phyloP scores from a whole-genome alignment of 1,140 invertebrate species.

The Danaus plexippus region DNA sequence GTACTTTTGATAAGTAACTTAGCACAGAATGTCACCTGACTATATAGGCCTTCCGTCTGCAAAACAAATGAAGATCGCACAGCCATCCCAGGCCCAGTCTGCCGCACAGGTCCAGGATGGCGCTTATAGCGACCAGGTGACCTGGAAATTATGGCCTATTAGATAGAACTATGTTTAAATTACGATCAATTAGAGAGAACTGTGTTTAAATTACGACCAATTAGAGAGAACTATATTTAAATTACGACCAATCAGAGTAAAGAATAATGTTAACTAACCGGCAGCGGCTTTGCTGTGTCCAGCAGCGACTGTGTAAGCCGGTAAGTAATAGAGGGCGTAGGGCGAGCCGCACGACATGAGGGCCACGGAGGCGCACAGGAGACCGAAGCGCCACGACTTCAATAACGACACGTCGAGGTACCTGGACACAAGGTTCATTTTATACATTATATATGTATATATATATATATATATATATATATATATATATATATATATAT shows the following conservation, averaged over 20 bases:
- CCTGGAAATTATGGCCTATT: slow-evolving; percentile 47
- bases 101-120: slow-evolving; percentile 78
- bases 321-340: slow-evolving; percentile 82
- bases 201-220: too few relatives aligned
- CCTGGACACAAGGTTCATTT: too few relatives aligned
- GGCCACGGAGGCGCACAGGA: slow-evolving; percentile 80
- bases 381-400: slow-evolving; percentile 78
- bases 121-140: slow-evolving; percentile 80
- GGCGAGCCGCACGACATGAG: slow-evolving; percentile 84
- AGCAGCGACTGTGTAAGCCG: slow-evolving; percentile 77
- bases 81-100: slow-evolving; percentile 80
- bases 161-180: too few relatives aligned
- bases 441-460: too few relatives aligned
- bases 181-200: too few relatives aligned
- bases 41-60: slow-evolving; percentile 79
- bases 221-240: too few relatives aligned
- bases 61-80: slow-evolving; percentile 80
- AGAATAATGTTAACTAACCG: slow-evolving; percentile 36
- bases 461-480: too few relatives aligned
- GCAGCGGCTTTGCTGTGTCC: slow-evolving; percentile 80
- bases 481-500: too few relatives aligned
- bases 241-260: too few relatives aligned
- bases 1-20: too few relatives aligned
- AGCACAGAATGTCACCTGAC: slow-evolving; percentile 71
- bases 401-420: slow-evolving; percentile 79